These are phyloP conservation scores for Epinotia nisella DNA, from an alignment of 2,888 invertebrate species.

Conservation along the genomic window DNA sequence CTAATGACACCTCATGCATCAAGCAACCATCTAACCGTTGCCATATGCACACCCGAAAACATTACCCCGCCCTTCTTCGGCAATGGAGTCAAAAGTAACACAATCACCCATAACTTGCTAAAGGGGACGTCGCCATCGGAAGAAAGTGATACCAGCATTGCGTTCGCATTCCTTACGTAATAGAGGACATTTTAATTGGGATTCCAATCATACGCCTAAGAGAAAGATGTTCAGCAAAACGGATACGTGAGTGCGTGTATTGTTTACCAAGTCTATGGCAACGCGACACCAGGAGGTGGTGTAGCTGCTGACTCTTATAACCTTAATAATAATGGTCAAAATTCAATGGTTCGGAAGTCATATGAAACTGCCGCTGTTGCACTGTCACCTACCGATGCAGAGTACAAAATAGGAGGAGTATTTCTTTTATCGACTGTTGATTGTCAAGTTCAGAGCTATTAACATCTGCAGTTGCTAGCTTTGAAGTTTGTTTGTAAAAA, in stretches of 20 bases:
- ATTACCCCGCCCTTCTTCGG: too few relatives aligned
- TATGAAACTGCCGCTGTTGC: not conserved
- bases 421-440: slow-evolving; percentile 20
- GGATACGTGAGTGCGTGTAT: slow-evolving; percentile 68
- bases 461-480: not conserved
- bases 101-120: slow-evolving; percentile 6
- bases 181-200: slow-evolving; percentile 63
- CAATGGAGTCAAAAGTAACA: slow-evolving; percentile 21
- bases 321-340: not conserved
- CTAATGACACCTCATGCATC: too few relatives aligned
- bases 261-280: slow-evolving; percentile 43
- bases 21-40: too few relatives aligned
- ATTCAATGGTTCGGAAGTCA: not conserved
- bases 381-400: slow-evolving; percentile 15
- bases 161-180: slow-evolving; percentile 78
- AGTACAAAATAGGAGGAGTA: slow-evolving; percentile 18
- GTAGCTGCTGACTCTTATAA: not conserved
- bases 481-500: too few relatives aligned
- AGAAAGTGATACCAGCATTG: slow-evolving; percentile 73
- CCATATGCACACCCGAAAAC: too few relatives aligned
- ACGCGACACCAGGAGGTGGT: not conserved
- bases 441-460: slow-evolving; percentile 23
- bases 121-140: slow-evolving; percentile 55
- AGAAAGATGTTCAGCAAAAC: slow-evolving; percentile 81
- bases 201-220: slow-evolving; percentile 70